Evolutionary conservation across 2,888 invertebrate genomes (phyloP), one percentile per base, ranked within the genome.

Genomic region (Trimorus sp.): DNA sequence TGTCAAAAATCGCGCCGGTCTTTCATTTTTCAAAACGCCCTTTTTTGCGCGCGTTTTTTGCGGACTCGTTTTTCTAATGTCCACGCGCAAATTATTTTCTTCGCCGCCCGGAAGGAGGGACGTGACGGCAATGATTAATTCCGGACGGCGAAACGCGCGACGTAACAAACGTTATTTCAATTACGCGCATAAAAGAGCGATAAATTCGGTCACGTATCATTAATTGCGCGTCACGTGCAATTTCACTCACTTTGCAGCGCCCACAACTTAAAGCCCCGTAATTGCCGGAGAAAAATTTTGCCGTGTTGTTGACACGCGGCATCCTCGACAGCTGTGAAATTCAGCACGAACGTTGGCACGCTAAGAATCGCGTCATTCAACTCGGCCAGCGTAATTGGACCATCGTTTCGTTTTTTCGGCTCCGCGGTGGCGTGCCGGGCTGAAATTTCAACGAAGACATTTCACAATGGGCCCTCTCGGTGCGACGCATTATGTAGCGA

Each of bases 181-280:
- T 81, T 77, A 81, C 66, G 56, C 58, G 60, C 49, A 68, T 77
- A 81, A 81, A 73, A 71, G 66, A 53, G 81, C 73, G 71, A 82
- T 77, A 77, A 82, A 82, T 77, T 73, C 62, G 74, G 81, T 77
- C 77, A 77, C 77, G 81, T 73, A 77, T 82, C 77, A 74, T 77
- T 77, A 77, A 77, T 82, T 73, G 81, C 73, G 36, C 63, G 71
- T 77, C 73, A 76, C 77, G 73, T 73, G 71, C 73, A 71, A 73
- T 77, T 71, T 66, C 49, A 93, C 94, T 94, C 92, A 95, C 95
- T 95, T 92, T 95, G 95, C 85, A 95, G 91, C 75, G 95, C 95
- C 95, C 95, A 95, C 84, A 95, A 88, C 91, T 95, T 95, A 81
- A 94, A 93, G 70, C 94, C 94, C 40, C 94, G 93, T 87, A 95